Evolutionary conservation across 2,888 invertebrate genomes (phyloP).

Genomic region (Pachliopta kotzebuea): DNA sequence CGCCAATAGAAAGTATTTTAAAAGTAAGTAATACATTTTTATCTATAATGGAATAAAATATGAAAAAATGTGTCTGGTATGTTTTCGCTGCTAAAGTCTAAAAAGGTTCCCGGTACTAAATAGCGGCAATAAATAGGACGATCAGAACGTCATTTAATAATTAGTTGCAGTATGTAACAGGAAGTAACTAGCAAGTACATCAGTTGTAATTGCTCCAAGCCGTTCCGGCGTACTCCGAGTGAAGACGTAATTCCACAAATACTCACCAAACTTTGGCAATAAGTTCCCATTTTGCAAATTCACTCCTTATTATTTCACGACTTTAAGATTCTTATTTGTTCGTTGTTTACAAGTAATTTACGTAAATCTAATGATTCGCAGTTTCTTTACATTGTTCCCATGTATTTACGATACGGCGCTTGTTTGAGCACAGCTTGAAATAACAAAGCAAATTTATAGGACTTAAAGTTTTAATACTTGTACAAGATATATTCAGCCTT

Average conservation of each 20-base stretch:
- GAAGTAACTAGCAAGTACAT: background rate
- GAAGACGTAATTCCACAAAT: background rate
- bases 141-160: too few species aligned
- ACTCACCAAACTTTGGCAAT: constrained; percentile 10
- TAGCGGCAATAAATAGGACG: background rate
- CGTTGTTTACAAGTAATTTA: constrained; percentile 5
- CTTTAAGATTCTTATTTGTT: constrained; percentile 7
- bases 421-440: background rate
- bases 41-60: too few species aligned
- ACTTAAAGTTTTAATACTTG: background rate
- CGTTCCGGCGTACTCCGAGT: constrained; percentile 1
- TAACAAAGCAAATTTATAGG: background rate
- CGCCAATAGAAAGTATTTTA: constrained; percentile 83
- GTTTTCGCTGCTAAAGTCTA: too few species aligned
- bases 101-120: too few species aligned
- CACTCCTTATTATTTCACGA: constrained; percentile 9
- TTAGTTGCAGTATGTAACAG: background rate
- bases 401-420: background rate
- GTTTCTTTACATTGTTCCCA: constrained; percentile 8
- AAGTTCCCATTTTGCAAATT: constrained; percentile 11
- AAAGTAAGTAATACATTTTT: constrained; percentile 70
- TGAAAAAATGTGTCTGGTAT: too few species aligned
- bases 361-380: constrained; percentile 1
- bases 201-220: constrained; percentile 2
- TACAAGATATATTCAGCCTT: too few species aligned